Percentiles rank a stretch among this genome's conserved stretches.
phyloP scores from a whole-genome alignment of 2,888 invertebrate species.

The Bellardia pandia region DNA sequence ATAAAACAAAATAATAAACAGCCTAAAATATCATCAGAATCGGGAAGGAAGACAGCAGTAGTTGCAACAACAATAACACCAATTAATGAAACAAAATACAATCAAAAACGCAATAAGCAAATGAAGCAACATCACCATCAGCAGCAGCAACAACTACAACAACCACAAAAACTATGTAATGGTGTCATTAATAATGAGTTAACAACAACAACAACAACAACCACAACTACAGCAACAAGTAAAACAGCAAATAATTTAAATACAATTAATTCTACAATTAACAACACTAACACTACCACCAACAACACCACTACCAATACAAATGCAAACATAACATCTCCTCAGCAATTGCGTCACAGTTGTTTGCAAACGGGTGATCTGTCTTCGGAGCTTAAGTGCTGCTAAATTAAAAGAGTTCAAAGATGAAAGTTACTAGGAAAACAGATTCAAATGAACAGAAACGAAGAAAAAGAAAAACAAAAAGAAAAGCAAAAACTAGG shows the following conservation, averaged over 20 bases:
- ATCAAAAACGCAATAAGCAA: constrained; percentile 65
- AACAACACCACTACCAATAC: constrained; percentile 35
- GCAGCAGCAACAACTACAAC: constrained; percentile 34
- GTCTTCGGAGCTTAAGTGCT: constrained; percentile 69
- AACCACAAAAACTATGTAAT: constrained; percentile 38
- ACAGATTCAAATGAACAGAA: constrained; percentile 35
- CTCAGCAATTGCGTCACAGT: constrained; percentile 57
- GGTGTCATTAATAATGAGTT: constrained; percentile 43
- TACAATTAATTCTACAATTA: constrained; percentile 40
- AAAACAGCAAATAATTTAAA: constrained; percentile 41
- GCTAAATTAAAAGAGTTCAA: constrained; percentile 40
- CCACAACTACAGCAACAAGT: not conserved
- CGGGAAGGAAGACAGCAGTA: constrained; percentile 18
- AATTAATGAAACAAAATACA: constrained; percentile 65
- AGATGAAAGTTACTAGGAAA: constrained; percentile 59
- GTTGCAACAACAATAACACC: constrained; percentile 11
- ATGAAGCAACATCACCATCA: constrained; percentile 40
- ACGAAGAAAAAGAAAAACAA: not conserved
- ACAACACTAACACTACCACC: constrained; percentile 49
- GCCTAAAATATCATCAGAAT: constrained; percentile 24
- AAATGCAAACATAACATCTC: constrained; percentile 34
- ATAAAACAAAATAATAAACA: constrained; percentile 59
- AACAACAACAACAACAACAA: not conserved
- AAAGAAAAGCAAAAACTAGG: constrained; percentile 32
- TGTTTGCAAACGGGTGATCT: constrained; percentile 65